Evolutionary conservation across 2,888 invertebrate genomes (phyloP).

Genomic region (Siphlonurus alternatus): DNA sequence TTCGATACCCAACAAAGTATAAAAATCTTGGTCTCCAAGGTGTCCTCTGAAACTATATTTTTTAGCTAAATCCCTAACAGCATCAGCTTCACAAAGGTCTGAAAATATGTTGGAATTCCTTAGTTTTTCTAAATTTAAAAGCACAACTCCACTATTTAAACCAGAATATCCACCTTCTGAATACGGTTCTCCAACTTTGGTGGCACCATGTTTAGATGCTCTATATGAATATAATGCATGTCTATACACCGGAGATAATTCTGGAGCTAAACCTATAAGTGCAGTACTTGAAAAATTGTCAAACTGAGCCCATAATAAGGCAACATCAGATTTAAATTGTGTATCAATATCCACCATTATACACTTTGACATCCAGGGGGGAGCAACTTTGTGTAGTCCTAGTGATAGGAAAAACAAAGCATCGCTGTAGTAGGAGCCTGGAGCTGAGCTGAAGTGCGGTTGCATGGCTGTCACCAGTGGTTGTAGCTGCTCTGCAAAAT

Average conservation of each 20-base stretch:
- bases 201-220: conserved; percentile 36
- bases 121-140: conserved; percentile 49
- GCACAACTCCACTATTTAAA: conserved; percentile 62
- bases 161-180: conserved; percentile 33
- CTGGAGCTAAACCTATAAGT: conserved; percentile 53
- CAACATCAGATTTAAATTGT: conserved; percentile 49
- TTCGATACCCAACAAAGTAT: conserved; percentile 51
- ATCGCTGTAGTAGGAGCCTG: conserved; percentile 59
- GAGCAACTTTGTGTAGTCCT: conserved; percentile 49
- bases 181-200: conserved; percentile 38
- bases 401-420: conserved; percentile 62
- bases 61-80: conserved; percentile 34
- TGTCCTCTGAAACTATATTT: conserved; percentile 54
- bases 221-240: conserved; percentile 40
- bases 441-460: conserved; percentile 50
- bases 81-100: not conserved
- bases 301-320: conserved; percentile 47
- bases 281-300: conserved; percentile 41
- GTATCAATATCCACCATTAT: conserved; percentile 64
- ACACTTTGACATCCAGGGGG: conserved; percentile 37
- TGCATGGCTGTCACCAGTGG: conserved; percentile 45
- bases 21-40: conserved; percentile 71
- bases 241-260: conserved; percentile 61
- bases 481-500: conserved; percentile 37
- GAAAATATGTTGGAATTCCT: conserved; percentile 31